phyloP scores from a whole-genome alignment of 2,888 invertebrate species.

The Pyrrhia umbra region DNA sequence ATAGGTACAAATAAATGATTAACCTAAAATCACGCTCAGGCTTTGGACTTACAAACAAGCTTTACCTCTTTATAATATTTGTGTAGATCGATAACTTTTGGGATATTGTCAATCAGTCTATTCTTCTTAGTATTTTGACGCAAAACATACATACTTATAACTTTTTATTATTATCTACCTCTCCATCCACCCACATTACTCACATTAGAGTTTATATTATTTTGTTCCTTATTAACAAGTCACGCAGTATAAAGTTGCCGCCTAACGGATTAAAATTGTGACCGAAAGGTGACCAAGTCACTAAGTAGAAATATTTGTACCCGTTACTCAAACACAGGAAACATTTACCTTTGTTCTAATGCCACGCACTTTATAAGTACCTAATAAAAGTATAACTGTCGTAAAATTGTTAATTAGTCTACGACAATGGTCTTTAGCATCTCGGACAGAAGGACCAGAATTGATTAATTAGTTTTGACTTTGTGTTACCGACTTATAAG shows the following conservation, averaged over 20 bases:
- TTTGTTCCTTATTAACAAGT: constrained; percentile 15
- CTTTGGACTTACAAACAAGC: no score
- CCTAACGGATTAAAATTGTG: constrained; percentile 51
- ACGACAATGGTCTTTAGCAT: constrained; percentile 44
- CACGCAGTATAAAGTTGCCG: constrained; percentile 42
- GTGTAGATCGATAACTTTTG: no score
- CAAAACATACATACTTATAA: neutral
- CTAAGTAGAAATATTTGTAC: constrained; percentile 82
- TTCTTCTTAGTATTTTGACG: no score
- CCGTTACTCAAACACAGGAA: constrained; percentile 77
- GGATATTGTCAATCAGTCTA: no score
- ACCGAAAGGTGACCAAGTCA: constrained; percentile 51
- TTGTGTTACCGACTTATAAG: constrained; percentile 44
- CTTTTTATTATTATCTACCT: neutral
- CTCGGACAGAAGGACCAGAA: constrained; percentile 39
- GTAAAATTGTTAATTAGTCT: constrained; percentile 50
- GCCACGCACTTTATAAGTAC: constrained; percentile 71
- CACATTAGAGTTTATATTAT: constrained; percentile 4
- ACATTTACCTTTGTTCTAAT: constrained; percentile 78
- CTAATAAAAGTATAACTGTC: constrained; percentile 60
- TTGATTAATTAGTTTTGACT: constrained; percentile 48
- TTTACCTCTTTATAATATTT: no score
- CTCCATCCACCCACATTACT: neutral
- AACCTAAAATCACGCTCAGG: no score
- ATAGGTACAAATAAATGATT: no score